Conservation (phyloP, 2,888 invertebrate genomes). For the Xanthorhoe spadicearia region DNA sequence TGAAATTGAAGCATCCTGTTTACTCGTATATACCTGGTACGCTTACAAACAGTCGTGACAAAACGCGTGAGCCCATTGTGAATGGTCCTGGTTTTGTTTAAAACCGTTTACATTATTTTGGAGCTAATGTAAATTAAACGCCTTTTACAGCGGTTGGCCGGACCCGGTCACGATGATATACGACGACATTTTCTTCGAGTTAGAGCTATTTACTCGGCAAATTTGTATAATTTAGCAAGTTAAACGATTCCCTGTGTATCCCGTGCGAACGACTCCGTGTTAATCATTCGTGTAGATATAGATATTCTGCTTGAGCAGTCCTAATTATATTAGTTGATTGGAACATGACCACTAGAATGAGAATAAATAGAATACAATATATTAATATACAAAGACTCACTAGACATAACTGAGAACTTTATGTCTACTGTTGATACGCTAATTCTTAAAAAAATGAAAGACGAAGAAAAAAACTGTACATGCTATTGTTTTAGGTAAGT, state of each 20-base stretch:
- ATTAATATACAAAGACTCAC: no score
- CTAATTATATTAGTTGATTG: not conserved
- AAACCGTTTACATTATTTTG: slow-evolving; percentile 47
- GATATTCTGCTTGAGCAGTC: slow-evolving; percentile 13
- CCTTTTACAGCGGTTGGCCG: slow-evolving; percentile 49
- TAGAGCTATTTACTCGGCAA: slow-evolving; percentile 54
- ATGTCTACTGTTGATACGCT: no score
- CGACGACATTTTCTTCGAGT: slow-evolving; percentile 59
- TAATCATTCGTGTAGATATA: slow-evolving; percentile 56
- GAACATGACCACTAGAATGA: not conserved
- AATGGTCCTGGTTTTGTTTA: slow-evolving; percentile 39
- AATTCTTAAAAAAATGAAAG: not conserved
- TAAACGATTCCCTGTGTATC: slow-evolving; percentile 58
- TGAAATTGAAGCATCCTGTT: not conserved
- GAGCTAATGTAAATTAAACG: slow-evolving; percentile 47
- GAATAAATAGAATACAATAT: no score
- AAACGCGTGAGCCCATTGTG: slow-evolving; percentile 30
- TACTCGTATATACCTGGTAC: not conserved
- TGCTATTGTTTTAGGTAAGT: not conserved
- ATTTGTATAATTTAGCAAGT: slow-evolving; percentile 64
- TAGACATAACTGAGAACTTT: no score
- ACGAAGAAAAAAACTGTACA: not conserved
- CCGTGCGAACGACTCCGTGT: slow-evolving; percentile 48
- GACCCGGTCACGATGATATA: slow-evolving; percentile 62
- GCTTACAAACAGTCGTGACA: slow-evolving; percentile 15